phyloP scores from a whole-genome alignment of 2,113 vertebrate genomes.

The Garra rufa region DNA sequence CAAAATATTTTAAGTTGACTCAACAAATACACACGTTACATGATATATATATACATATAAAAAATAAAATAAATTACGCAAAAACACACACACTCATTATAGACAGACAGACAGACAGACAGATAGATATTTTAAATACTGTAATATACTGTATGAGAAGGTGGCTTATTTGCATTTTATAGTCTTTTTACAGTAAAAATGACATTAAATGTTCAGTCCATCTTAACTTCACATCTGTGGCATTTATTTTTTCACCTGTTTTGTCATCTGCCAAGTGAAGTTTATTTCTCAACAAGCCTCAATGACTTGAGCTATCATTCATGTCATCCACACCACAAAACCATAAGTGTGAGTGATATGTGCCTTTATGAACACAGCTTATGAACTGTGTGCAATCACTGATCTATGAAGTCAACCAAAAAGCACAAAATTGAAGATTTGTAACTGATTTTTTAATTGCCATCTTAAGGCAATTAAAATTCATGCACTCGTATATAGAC shows the following conservation, averaged over 20 bases:
- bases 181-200: background rate
- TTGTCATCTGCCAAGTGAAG: background rate
- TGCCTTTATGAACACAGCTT: background rate
- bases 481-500: background rate
- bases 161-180: no score
- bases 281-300: background rate
- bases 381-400: background rate
- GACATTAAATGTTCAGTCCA: no score
- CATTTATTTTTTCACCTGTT: no score
- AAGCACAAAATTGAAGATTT: background rate
- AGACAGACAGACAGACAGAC: no score
- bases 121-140: no score
- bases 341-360: background rate
- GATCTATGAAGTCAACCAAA: background rate
- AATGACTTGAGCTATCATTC: background rate
- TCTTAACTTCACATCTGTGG: no score
- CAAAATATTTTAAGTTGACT: no score
- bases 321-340: background rate
- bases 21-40: no score
- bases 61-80: no score
- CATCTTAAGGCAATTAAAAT: background rate
- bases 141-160: no score
- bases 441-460: background rate
- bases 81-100: no score
- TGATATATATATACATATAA: no score